Evolutionary conservation across 1,140 invertebrate genomes (phyloP), one percentile per base, ranked within the genome.

Genomic region (Lineus longissimus): DNA sequence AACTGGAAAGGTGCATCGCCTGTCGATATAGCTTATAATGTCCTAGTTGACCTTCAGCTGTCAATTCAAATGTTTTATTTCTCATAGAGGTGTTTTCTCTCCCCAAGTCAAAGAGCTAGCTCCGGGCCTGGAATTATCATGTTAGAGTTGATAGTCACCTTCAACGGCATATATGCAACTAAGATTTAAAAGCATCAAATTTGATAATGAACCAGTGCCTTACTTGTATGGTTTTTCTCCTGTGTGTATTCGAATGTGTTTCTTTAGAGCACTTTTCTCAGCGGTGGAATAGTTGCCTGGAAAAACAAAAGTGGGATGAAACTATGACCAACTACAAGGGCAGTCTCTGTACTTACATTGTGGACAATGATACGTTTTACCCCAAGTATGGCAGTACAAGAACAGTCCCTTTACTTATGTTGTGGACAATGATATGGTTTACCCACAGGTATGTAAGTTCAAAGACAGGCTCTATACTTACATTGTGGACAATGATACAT

Each of bases 181-280:
- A n/a, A n/a, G n/a, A n/a, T n/a, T n/a, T n/a, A n/a, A n/a, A n/a
- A n/a, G n/a, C n/a, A n/a, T n/a, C n/a, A n/a, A n/a, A n/a, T n/a
- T n/a, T n/a, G n/a, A n/a, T n/a, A n/a, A n/a, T n/a, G n/a, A n/a
- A n/a, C n/a, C n/a, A n/a, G 17, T 30, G 15, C 66, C 70, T 68
- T 71, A 84, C 82, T 81, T 79, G 69, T 74, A 98, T 41, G 96
- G 96, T 68, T 95, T 87, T 84, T 98, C 95, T 85, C 97, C 97
- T 76, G 93, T 96, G 85, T 97, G 94, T 81, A 92, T 95, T 73
- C 94, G 87, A 84, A 94, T 94, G 86, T 98, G 94, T 79, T 97
- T 97, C 85, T 97, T 94, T 72, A 98, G 85, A 64, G 94, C 94
- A 64, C 93, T 95, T 83, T 95, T 90, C 85, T 95, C 97, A 72